These are phyloP conservation scores for Potamilus streckersoni DNA, from an alignment of 1,140 invertebrate genomes.

Conservation along the genomic window DNA sequence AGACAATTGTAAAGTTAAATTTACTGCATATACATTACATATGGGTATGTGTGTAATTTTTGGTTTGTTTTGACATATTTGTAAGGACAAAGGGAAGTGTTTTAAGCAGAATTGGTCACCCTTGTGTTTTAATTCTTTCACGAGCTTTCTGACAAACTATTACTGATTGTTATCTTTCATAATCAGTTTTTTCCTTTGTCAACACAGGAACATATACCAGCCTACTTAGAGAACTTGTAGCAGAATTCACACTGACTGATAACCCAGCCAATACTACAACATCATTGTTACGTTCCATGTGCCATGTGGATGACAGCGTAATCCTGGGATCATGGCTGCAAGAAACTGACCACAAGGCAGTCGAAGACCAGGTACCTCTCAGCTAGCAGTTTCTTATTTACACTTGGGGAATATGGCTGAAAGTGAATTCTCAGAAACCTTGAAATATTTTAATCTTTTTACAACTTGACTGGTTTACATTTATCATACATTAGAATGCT, in stretches of 20 bases:
- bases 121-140: no score
- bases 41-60: no score
- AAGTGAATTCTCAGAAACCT: slow-evolving; percentile 1
- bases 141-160: no score
- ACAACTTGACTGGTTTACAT: not conserved
- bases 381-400: not conserved
- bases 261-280: slow-evolving; percentile 95
- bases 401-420: not conserved
- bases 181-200: not conserved
- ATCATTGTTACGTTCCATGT: slow-evolving; percentile 85
- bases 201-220: slow-evolving; percentile 63
- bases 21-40: no score
- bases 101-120: no score
- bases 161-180: no score
- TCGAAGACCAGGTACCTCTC: slow-evolving; percentile 93
- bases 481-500: not conserved
- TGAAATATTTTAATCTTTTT: not conserved
- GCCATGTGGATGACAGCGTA: slow-evolving; percentile 89
- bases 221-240: slow-evolving; percentile 82
- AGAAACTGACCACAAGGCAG: slow-evolving; percentile 95
- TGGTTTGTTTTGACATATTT: no score
- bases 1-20: no score
- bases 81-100: no score
- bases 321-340: slow-evolving; percentile 75
- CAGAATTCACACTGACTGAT: slow-evolving; percentile 96